Base-by-base conservation (phyloP, 2,113 vertebrate species). In the Silurus meridionalis region DNA sequence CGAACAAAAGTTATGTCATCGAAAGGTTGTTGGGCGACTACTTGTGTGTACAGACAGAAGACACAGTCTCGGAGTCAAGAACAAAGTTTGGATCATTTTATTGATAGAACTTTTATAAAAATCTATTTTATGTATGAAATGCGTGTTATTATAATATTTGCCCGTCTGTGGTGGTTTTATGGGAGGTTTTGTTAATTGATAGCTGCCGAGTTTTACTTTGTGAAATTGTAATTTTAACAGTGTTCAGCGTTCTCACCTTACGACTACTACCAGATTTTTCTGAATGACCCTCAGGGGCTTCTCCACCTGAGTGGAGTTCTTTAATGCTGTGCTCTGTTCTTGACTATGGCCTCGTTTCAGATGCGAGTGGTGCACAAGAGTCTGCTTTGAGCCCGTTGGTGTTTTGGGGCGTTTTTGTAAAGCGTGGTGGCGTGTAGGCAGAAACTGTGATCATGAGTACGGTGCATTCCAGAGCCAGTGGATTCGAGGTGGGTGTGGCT, bases 401-500 rank as follows among this genome's bases (percentile, higher is more conserved):
- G 85, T 72, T 72, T 83, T 77, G 50, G 23, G 63, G 57, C 25
- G 67, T 61, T 58, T 72, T 63, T 63, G 52, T 57, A 61, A 9
- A 85, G 48, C 15, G 17, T 89, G 66, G 78, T 58, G 6, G 52
- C 60, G 64, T 52, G 58, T 84, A 80, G 61, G 80, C 85, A 77
- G 71, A 86, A 57, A 55, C n/a, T n/a, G 67, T 50, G 72, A 69
- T 60, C 21, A 14, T 72, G 74, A 77, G 55, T 28, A 19, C 53
- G 55, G 81, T 69, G 80, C 88, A 89, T 87, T 87, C 88, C 88
- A 83, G 85, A 64, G 88, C 80, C 81, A 57, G 66, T 84, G 80
- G 48, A 69, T 50, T 46, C 69, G 50, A 58, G 64, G 80, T 87
- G 88, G 86, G 83, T 83, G 86, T 85, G 86, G 80, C 87, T 66